Base-by-base conservation (phyloP, 2,888 invertebrate species). In the Galeruca laticollis region DNA sequence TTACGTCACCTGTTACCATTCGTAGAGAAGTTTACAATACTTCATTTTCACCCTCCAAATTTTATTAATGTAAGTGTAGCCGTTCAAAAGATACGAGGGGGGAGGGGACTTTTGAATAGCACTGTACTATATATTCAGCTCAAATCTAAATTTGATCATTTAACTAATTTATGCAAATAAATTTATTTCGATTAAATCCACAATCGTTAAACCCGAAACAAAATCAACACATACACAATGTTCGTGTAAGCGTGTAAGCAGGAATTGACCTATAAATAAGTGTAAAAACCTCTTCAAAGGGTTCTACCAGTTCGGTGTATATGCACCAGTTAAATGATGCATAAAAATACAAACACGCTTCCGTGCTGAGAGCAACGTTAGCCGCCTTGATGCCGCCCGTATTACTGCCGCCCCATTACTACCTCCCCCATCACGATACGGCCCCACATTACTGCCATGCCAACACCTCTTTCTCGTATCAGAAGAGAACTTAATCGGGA, bases 381-480 rank as follows among this genome's bases (percentile, higher is more conserved):
- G 51, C 31, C 33, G 62, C 49, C 51, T 51, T 35, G 62, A 47
- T 26, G 63, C 63, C 63, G 52, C 54, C 54, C 63, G 43, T 11
- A 49, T 63, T 63, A 63, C 54, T 63, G 40, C 63, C 63, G 63
- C 54, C 63, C 63, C 63, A 63, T 63, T 63, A 63, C 63, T 33
- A 37, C 37, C 54, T 35, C 37, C 54, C 54, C 54, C 54, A 15
- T 40, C 37, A 63, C 54, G 11, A 33, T 20, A 35, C 52, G 63
- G 8, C 37, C 63, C 51, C 54, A 20, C 54, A 54, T 63, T 63
- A 63, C 54, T 63, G 63, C 63, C 63, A 18, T 54, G 21, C 54
- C 54, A 18, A 63, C 63, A 54, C 63, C 63, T 63, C 18, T 21
- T 11, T 20, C 63, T 51, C 37, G 31, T 52, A 13, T 21, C 31